Evolutionary conservation across 2,113 vertebrate genomes (phyloP).

Genomic region (Rhynchomys soricoides): DNA sequence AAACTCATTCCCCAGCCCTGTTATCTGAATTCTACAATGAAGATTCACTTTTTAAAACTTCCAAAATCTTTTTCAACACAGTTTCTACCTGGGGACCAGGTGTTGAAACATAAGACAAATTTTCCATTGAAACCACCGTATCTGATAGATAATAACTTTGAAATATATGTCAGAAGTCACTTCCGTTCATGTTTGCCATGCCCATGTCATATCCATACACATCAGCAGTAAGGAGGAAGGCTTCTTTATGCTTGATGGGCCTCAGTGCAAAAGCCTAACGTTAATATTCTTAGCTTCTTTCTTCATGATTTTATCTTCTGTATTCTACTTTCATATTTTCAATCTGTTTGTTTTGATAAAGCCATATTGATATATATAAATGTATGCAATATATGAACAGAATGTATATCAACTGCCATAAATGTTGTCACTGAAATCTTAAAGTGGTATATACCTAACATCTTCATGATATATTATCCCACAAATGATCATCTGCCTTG

Average conservation of each 20-base stretch:
- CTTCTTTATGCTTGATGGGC: neutral
- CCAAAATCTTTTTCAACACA: neutral
- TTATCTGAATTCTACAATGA: neutral
- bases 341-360: constrained; percentile 6
- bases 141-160: neutral
- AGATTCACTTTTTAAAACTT: neutral
- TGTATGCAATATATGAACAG: neutral
- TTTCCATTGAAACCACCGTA: neutral
- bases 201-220: neutral
- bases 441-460: too few species aligned
- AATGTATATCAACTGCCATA: neutral
- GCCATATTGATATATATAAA: neutral
- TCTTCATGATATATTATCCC: constrained; percentile 10
- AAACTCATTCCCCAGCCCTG: neutral
- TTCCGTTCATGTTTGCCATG: neutral
- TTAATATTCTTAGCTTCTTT: neutral
- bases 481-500: neutral
- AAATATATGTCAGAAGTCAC: neutral
- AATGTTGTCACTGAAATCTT: too few species aligned
- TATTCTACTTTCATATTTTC: neutral
- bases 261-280: neutral
- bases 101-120: neutral
- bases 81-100: neutral
- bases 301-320: neutral
- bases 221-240: neutral